Percentiles rank a stretch among this genome's conserved stretches.
These are phyloP conservation scores for Myanophis thanlyinensis DNA, from an alignment of 2,113 vertebrate genomes.

Conservation along the genomic window DNA sequence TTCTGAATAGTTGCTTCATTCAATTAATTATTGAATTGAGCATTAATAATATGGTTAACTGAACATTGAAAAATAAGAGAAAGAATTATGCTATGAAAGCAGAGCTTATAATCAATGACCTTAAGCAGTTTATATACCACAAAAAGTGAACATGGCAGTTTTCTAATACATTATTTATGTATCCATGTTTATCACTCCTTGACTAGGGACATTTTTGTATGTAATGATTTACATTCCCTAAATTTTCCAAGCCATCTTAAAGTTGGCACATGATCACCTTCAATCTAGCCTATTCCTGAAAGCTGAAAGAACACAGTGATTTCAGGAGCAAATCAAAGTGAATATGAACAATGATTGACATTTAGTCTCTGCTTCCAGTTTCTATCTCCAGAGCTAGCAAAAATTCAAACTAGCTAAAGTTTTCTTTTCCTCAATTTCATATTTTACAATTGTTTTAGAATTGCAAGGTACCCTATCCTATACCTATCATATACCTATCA, in stretches of 20 bases:
- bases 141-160: not conserved
- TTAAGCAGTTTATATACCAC: not conserved
- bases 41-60: not conserved
- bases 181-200: not conserved
- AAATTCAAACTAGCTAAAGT: not conserved
- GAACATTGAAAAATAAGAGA: not conserved
- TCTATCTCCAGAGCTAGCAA: not conserved
- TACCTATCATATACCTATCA: too few relatives aligned
- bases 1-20: not conserved
- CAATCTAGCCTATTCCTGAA: not conserved
- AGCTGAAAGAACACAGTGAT: not conserved
- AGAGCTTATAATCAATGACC: not conserved
- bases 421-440: not conserved
- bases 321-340: not conserved
- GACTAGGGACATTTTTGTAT: not conserved
- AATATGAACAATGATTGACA: not conserved
- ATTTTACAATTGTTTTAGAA: not conserved
- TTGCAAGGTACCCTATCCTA: not conserved
- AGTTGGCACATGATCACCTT: not conserved
- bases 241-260: not conserved
- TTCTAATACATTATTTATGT: not conserved
- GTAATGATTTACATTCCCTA: not conserved
- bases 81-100: not conserved
- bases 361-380: not conserved
- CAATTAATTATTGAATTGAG: not conserved